phyloP scores from a whole-genome alignment of 1,140 invertebrate genomes.

The Cydia pomonella region DNA sequence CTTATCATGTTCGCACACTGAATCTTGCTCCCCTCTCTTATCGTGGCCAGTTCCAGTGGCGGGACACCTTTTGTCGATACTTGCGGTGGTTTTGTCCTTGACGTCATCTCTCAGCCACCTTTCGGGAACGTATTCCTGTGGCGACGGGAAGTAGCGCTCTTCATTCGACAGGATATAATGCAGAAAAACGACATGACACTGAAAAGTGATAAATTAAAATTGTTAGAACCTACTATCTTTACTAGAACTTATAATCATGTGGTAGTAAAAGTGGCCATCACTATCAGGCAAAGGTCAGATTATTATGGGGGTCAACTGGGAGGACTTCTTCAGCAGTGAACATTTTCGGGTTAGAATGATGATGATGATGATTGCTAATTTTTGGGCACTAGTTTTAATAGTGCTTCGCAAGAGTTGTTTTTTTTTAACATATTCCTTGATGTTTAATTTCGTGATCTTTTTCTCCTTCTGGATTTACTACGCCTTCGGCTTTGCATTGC shows the following conservation, averaged over 20 bases:
- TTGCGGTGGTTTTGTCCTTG: not conserved
- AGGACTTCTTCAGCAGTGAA: too few species aligned
- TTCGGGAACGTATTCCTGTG: slow-evolving; percentile 87
- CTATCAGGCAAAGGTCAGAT: not conserved
- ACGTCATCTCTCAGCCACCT: slow-evolving; percentile 84
- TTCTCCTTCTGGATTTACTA: not conserved
- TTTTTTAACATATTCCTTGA: not conserved
- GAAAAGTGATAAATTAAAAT: slow-evolving; percentile 46
- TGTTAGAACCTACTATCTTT: not conserved
- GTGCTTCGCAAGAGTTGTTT: not conserved
- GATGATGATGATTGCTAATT: too few species aligned
- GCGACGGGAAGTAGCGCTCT: slow-evolving; percentile 84
- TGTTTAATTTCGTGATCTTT: not conserved
- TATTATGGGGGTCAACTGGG: not conserved
- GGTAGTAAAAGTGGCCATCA: not conserved
- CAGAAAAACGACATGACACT: slow-evolving; percentile 91
- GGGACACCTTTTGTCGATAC: not conserved
- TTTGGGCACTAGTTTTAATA: not conserved
- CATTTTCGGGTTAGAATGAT: not conserved
- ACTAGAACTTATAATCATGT: too few species aligned
- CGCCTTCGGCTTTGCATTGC: not conserved
- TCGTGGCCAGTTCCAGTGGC: slow-evolving; percentile 10
- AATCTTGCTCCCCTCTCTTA: slow-evolving; percentile 1
- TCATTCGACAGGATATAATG: slow-evolving; percentile 90
- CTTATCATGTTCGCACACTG: slow-evolving; percentile 40